phyloP scores from a whole-genome alignment of 2,888 invertebrate species.

The Thecophora atra region DNA sequence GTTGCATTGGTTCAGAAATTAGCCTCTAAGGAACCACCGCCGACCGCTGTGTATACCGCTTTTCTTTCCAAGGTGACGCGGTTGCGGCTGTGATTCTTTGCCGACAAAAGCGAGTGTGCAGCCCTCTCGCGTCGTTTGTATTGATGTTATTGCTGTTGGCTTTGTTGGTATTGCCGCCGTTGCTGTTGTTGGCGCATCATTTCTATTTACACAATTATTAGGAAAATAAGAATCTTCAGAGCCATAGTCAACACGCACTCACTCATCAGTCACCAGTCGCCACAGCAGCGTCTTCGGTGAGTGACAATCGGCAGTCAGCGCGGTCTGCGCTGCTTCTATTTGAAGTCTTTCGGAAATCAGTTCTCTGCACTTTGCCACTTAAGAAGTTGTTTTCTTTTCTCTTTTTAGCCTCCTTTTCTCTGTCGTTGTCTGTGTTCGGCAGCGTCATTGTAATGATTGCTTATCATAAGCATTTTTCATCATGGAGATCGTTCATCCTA shows the following conservation, averaged over 20 bases:
- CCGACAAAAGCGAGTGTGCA: constrained; percentile 6
- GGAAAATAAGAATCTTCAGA: constrained; percentile 53
- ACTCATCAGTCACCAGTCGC: neutral
- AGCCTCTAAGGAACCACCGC: constrained; percentile 51
- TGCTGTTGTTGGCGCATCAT: constrained; percentile 52
- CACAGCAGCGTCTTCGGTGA: too few relatives aligned
- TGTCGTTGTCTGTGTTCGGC: too few relatives aligned
- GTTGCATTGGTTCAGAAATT: constrained; percentile 50
- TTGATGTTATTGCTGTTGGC: constrained; percentile 5
- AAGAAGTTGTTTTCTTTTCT: too few relatives aligned
- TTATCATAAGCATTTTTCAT: too few relatives aligned
- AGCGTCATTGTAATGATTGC: too few relatives aligned
- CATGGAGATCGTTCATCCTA: too few relatives aligned
- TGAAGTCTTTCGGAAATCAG: too few relatives aligned
- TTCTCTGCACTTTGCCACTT: too few relatives aligned
- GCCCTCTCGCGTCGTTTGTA: neutral
- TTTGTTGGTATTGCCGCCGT: constrained; percentile 5
- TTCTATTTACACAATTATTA: constrained; percentile 64
- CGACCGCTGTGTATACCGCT: constrained; percentile 3
- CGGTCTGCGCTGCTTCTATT: too few relatives aligned
- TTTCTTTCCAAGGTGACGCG: neutral
- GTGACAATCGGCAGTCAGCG: too few relatives aligned
- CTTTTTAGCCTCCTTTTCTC: too few relatives aligned
- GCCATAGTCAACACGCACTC: neutral
- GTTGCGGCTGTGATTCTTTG: neutral